phyloP scores from a whole-genome alignment of 2,113 vertebrate genomes.

The Thryonomys swinderianus region DNA sequence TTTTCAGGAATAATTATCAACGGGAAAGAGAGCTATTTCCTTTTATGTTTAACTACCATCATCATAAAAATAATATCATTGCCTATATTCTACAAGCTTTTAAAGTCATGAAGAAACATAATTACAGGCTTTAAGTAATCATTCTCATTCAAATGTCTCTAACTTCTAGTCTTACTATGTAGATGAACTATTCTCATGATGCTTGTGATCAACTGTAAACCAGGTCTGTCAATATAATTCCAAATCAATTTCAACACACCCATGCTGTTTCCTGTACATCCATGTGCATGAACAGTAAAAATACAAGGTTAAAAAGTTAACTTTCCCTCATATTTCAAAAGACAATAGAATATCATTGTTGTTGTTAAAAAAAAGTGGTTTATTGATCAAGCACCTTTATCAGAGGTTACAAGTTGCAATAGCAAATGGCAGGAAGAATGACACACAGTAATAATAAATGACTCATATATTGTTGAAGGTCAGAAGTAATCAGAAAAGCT shows the following conservation, averaged over 20 bases:
- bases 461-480: not conserved
- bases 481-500: not conserved
- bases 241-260: not conserved
- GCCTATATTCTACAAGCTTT: not conserved
- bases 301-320: not conserved
- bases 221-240: not conserved
- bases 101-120: not conserved
- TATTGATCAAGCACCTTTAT: not conserved
- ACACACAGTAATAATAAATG: not conserved
- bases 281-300: not conserved
- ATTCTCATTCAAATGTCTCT: not conserved
- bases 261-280: not conserved
- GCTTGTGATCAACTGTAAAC: not conserved
- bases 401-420: not conserved
- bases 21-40: not conserved
- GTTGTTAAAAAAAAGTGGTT: not conserved
- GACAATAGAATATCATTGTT: not conserved
- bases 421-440: not conserved
- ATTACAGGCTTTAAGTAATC: not conserved
- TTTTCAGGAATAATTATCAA: not conserved
- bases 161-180: not conserved
- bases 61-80: not conserved
- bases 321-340: not conserved
- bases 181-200: not conserved
- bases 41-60: not conserved